Conservation (phyloP, 2,888 invertebrate genomes). For the Pristionchus exspectatus region DNA sequence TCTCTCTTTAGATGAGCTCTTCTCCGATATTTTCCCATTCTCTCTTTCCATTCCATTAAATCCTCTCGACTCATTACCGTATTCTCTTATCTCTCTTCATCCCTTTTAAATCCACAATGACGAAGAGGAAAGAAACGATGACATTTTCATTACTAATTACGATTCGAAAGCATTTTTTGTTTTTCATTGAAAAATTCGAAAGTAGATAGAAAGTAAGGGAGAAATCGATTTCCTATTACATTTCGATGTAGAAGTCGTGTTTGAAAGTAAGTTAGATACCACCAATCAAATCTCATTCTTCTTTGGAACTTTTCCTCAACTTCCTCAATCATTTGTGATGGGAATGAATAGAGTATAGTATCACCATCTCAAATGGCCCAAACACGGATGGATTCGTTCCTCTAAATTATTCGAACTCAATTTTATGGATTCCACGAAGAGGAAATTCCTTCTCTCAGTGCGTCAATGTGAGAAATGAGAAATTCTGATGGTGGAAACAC, state of each 20-base stretch:
- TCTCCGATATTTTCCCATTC: neutral
- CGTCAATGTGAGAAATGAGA: slow-evolving; percentile 8
- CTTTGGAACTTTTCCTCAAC: neutral
- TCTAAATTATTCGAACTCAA: slow-evolving; percentile 4
- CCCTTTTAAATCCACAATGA: neutral
- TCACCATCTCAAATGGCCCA: neutral
- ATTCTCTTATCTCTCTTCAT: slow-evolving; percentile 2
- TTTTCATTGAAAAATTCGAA: neutral
- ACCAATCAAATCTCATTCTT: neutral
- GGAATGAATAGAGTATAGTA: neutral
- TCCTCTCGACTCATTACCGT: neutral
- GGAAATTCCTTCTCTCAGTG: slow-evolving; percentile 21
- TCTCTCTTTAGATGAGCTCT: neutral
- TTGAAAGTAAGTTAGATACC: neutral
- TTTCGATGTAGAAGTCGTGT: neutral
- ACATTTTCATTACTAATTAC: neutral
- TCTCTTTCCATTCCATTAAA: slow-evolving; percentile 30
- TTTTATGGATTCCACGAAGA: slow-evolving; percentile 34
- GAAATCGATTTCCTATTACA: neutral
- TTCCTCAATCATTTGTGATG: neutral
- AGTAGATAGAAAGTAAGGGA: neutral
- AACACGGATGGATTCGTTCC: neutral
- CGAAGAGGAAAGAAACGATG: neutral
- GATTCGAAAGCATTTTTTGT: neutral
- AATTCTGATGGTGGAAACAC: slow-evolving; percentile 18